phyloP scores from a whole-genome alignment of 37 sponge, comb jelly and placozoan genomes.

The Hormiphora californensis region DNA sequence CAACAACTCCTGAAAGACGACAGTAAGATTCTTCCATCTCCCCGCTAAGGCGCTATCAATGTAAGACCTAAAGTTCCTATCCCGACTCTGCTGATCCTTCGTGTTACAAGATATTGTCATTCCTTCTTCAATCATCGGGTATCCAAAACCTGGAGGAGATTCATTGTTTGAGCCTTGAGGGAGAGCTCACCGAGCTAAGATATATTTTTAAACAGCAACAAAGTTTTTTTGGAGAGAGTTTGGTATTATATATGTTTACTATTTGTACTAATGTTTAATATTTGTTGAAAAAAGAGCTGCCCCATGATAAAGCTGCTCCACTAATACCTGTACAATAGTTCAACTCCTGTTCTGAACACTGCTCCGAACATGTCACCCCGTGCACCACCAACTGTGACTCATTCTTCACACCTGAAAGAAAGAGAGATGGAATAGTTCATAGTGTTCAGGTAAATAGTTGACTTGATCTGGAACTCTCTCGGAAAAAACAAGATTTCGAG shows the following conservation, averaged over 20 bases:
- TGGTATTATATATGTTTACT: too few relatives aligned
- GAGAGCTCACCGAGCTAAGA: too few relatives aligned
- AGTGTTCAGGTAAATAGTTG: neutral
- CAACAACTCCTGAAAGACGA: conserved; percentile 3
- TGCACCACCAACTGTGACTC: neutral
- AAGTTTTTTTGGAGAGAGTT: too few relatives aligned
- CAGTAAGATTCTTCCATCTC: conserved; percentile 1
- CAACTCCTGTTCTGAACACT: conserved; percentile 51
- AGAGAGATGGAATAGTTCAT: neutral
- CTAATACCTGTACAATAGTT: conserved; percentile 23
- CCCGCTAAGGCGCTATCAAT: neutral
- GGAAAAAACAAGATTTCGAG: too few relatives aligned
- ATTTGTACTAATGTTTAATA: too few relatives aligned
- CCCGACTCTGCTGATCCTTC: neutral
- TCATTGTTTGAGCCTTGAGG: neutral
- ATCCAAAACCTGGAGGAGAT: conserved; percentile 11
- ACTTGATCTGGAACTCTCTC: too few relatives aligned
- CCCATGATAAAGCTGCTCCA: too few relatives aligned
- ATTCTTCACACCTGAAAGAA: neutral
- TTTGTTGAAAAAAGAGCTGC: too few relatives aligned
- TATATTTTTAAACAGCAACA: too few relatives aligned
- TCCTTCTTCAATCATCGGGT: conserved; percentile 1
- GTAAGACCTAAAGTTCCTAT: neutral
- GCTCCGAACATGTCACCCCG: conserved; percentile 21
- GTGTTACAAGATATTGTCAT: conserved; percentile 43